Evolutionary conservation across 1,140 invertebrate genomes (phyloP), one percentile per base, ranked within the genome.

Genomic region (Ceratosolen solmsi): DNA sequence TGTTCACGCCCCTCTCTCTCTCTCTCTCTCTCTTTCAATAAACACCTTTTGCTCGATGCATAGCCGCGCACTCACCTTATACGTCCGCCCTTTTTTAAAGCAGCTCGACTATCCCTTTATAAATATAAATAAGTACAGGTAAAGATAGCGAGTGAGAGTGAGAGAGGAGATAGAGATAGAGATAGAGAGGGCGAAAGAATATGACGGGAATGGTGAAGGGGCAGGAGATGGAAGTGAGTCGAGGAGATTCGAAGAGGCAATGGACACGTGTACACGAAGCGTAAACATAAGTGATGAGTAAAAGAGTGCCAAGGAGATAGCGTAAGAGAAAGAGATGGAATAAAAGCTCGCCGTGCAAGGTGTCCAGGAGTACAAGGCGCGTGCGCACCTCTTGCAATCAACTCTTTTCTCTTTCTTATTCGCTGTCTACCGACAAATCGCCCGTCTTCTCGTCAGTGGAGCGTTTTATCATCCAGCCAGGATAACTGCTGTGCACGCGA

Each of bases 271-370:
- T n/a, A 30, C 46, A 27, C 25, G 41, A 30, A 27, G n/a, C 70
- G 38, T 49, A 17, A n/a, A 56, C 71, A 46, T n/a, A 27, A 36
- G 56, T 25, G 33, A 36, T 11, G 51, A 74, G 72, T 1, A 27
- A 41, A 60, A 38, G 13, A 60, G 56, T 17, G 5, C 13, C 17
- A 36, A 20, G 36, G 30, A 9, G 38, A n/a, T n/a, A n/a, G n/a
- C n/a, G n/a, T 5, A 33, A 83, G 82, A 65, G 22, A n/a, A 49
- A 20, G 41, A 33, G 20, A 25, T 0, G n/a, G 17, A 30, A 13
- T 27, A 49, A 75, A 65, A 80, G 71, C 79, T 75, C 20, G n/a
- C 11, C 36, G 51, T 13, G 27, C 70, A 41, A 71, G 49, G 49
- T 60, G 38, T 46, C 17, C 41, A 27, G 17, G 60, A 20, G 60